Conservation (phyloP, 2,888 invertebrate species). For the Spialia ferax region DNA sequence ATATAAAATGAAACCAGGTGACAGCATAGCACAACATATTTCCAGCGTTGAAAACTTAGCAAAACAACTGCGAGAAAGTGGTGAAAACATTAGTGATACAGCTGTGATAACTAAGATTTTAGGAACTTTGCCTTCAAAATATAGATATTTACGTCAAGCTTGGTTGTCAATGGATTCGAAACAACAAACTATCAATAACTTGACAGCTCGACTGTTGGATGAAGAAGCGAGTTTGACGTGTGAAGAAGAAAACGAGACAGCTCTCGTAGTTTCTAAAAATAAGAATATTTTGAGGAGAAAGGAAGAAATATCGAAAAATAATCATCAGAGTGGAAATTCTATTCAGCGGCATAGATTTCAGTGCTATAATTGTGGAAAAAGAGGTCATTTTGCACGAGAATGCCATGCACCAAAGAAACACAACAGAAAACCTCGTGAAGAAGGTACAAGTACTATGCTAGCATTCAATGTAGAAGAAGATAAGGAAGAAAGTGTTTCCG, state of each 20-base stretch:
- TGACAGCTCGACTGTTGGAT: conserved; percentile 49
- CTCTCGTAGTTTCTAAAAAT: conserved; percentile 44
- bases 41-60: conserved; percentile 49
- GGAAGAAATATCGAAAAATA: conserved; percentile 16
- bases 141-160: conserved; percentile 48
- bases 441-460: conserved; percentile 43
- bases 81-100: conserved; percentile 50
- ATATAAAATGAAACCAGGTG: conserved; percentile 46
- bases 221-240: conserved; percentile 42
- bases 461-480: conserved; percentile 46
- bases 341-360: conserved; percentile 46
- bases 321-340: conserved; percentile 15
- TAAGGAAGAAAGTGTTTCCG: conserved; percentile 5
- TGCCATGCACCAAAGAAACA: conserved; percentile 46
- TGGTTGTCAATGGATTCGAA: conserved; percentile 49
- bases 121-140: conserved; percentile 48
- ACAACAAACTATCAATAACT: conserved; percentile 43
- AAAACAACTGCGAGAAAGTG: conserved; percentile 49
- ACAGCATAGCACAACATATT: conserved; percentile 50
- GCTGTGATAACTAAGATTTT: conserved; percentile 53
- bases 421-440: conserved; percentile 37
- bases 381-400: conserved; percentile 50
- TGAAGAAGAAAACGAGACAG: conserved; percentile 46
- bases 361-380: conserved; percentile 50
- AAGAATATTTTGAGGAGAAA: neutral